A percentile compares a stretch with the other conserved stretches of the same genome.
phyloP scores from a whole-genome alignment of 2,888 invertebrate species.

The Tuta absoluta region DNA sequence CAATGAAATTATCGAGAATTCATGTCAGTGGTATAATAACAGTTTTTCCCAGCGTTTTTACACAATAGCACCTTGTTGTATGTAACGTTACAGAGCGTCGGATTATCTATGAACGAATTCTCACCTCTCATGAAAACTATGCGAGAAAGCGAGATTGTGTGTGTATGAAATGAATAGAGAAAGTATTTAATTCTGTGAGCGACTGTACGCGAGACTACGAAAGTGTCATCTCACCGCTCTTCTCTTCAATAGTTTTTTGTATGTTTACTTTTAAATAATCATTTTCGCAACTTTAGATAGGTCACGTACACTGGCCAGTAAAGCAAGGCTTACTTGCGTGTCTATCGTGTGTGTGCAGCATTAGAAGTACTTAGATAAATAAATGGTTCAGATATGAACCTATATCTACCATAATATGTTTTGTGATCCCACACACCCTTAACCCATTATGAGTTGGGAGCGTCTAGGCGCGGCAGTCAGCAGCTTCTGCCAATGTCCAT shows the following conservation, averaged over 20 bases:
- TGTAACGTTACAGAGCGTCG: constrained; percentile 51
- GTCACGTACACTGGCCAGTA: too few species aligned
- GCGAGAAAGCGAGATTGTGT: constrained; percentile 67
- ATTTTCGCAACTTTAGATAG: too few species aligned
- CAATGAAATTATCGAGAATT: constrained; percentile 20
- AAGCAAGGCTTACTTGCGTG: too few species aligned
- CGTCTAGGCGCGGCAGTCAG: constrained; percentile 27
- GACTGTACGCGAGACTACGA: constrained; percentile 56
- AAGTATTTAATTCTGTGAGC: constrained; percentile 57
- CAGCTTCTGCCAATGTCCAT: constrained; percentile 53
- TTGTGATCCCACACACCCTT: constrained; percentile 49
- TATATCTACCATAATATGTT: too few species aligned
- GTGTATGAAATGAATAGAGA: constrained; percentile 75
- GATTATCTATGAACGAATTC: constrained; percentile 62
- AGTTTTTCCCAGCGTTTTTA: constrained; percentile 49
- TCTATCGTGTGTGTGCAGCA: too few species aligned
- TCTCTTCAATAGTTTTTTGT: not conserved
- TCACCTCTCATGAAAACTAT: constrained; percentile 60
- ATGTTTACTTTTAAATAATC: not conserved
- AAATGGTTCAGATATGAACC: too few species aligned
- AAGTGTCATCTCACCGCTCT: too few species aligned
- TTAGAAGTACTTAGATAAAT: too few species aligned
- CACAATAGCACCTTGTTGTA: constrained; percentile 42
- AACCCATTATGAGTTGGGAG: constrained; percentile 35
- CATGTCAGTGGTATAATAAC: constrained; percentile 27